Conservation (phyloP, 2,113 vertebrate species). For the Odontesthes bonariensis region DNA sequence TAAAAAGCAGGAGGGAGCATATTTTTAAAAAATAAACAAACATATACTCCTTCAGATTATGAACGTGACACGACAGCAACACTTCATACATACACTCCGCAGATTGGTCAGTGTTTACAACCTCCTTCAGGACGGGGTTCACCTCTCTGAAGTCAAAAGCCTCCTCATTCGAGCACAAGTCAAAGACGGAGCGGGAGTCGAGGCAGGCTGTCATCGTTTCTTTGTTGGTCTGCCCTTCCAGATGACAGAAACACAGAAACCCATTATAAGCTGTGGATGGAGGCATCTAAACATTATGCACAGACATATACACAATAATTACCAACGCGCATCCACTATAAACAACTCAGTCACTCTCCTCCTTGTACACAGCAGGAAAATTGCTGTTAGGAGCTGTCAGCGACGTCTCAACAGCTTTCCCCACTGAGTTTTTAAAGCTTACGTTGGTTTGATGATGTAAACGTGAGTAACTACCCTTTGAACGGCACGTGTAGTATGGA, state of each 20-base stretch:
- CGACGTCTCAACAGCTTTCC: not conserved
- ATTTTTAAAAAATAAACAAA: not conserved
- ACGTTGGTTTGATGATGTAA: slow-evolving; percentile 29
- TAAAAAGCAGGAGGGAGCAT: not conserved
- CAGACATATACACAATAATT: not conserved
- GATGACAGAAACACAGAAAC: slow-evolving; percentile 7
- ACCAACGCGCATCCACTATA: not conserved
- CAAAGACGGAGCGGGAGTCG: slow-evolving; percentile 65
- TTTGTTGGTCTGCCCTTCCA: slow-evolving; percentile 3
- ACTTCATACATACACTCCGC: slow-evolving; percentile 41
- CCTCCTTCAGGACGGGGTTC: slow-evolving; percentile 34
- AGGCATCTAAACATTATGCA: not conserved
- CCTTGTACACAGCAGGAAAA: not conserved
- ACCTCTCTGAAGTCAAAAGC: slow-evolving; percentile 64
- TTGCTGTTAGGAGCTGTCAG: not conserved
- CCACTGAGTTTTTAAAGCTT: not conserved
- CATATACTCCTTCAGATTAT: no score
- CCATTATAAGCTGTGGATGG: not conserved
- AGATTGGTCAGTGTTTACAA: not conserved
- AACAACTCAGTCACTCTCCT: not conserved
- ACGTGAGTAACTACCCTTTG: slow-evolving; percentile 4
- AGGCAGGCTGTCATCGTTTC: slow-evolving; percentile 38
- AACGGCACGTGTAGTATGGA: slow-evolving; percentile 30
- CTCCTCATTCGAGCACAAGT: slow-evolving; percentile 58
- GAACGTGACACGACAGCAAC: not conserved